A percentile compares a stretch with the other conserved stretches of the same genome.
phyloP scores from a whole-genome alignment of 2,888 invertebrate genomes.

The Noctua fimbriata region DNA sequence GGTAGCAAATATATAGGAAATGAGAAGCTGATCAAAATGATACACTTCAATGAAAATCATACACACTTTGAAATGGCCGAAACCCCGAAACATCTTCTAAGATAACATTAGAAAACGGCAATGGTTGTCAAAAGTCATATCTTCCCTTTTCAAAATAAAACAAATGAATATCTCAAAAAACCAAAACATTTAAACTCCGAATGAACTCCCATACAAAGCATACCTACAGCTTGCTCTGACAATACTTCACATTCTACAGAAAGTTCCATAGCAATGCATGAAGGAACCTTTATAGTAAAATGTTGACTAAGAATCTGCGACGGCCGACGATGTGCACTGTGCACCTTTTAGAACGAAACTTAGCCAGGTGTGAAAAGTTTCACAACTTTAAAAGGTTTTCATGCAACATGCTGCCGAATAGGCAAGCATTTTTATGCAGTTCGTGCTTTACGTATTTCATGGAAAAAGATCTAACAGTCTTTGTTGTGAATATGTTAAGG shows the following conservation, averaged over 20 bases:
- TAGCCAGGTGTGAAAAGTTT: slow-evolving; percentile 56
- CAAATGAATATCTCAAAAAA: neutral
- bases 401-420: slow-evolving; percentile 41
- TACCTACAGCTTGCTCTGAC: neutral
- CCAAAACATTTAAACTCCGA: neutral
- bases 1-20: neutral
- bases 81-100: neutral
- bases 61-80: neutral
- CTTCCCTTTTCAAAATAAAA: slow-evolving; percentile 2
- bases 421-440: slow-evolving; percentile 10
- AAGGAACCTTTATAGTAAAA: slow-evolving; percentile 12
- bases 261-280: neutral
- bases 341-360: slow-evolving; percentile 33
- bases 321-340: slow-evolving; percentile 20
- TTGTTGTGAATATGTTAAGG: neutral
- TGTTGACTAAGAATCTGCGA: slow-evolving; percentile 19
- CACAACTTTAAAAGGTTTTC: slow-evolving; percentile 59
- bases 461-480: neutral
- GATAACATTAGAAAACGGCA: neutral
- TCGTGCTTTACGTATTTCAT: neutral
- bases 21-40: neutral
- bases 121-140: neutral
- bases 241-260: neutral
- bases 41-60: slow-evolving; percentile 7
- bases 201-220: neutral